These are phyloP conservation scores for Alviniconcha strummeri DNA, from an alignment of 2,888 invertebrate species.

Conservation along the genomic window DNA sequence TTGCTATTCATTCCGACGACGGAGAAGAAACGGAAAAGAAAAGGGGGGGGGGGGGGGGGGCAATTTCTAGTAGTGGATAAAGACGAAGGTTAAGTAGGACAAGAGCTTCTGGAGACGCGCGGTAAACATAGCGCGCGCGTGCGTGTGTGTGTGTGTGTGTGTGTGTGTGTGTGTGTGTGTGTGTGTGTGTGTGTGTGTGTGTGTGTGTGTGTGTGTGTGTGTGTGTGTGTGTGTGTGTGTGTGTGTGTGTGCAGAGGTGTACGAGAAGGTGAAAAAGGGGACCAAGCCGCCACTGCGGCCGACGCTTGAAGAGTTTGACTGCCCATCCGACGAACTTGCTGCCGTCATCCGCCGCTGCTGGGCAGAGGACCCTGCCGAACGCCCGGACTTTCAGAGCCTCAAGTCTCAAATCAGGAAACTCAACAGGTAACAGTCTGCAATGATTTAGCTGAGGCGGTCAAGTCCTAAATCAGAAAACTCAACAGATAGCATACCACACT, in stretches of 20 bases:
- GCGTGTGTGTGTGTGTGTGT: background rate
- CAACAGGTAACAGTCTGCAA: conserved; percentile 83
- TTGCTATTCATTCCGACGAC: background rate
- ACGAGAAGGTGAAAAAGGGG: conserved; percentile 82
- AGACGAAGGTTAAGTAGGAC: background rate
- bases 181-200: background rate
- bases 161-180: background rate
- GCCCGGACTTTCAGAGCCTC: conserved; percentile 94
- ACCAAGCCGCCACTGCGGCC: conserved; percentile 85
- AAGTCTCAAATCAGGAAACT: conserved; percentile 92
- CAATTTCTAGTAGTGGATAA: background rate
- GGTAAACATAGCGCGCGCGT: background rate
- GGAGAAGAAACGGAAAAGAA: background rate
- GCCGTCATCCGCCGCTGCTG: conserved; percentile 91
- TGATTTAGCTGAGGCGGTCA: no score
- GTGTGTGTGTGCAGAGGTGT: conserved; percentile 81
- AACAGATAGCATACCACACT: conserved; percentile 83
- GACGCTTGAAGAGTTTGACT: conserved; percentile 80
- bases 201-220: background rate
- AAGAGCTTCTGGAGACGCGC: background rate
- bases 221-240: background rate
- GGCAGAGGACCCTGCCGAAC: conserved; percentile 91
- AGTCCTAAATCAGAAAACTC: conserved; percentile 80
- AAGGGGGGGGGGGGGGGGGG: background rate
- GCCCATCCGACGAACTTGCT: conserved; percentile 81